These are phyloP conservation scores for Delphinus delphis DNA, from an alignment of 2,113 vertebrate genomes.

Conservation along the genomic window DNA sequence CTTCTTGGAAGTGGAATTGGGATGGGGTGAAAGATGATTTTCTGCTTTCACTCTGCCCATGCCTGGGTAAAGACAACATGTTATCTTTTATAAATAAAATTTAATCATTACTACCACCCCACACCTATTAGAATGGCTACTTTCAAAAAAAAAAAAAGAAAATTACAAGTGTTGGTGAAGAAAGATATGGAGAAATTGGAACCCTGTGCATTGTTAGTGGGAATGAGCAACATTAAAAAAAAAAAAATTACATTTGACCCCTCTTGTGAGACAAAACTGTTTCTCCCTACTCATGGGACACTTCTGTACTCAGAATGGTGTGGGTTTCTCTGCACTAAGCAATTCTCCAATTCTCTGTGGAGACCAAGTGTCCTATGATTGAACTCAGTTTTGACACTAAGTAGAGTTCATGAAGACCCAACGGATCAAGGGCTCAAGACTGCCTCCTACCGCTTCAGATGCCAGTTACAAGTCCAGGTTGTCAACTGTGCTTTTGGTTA, in stretches of 20 bases:
- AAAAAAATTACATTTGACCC: background rate
- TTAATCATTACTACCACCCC: background rate
- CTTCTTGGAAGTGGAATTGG: background rate
- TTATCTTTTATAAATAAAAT: background rate
- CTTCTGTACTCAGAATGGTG: no score
- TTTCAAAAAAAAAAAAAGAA: background rate
- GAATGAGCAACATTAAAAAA: no score
- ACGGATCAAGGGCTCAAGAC: background rate
- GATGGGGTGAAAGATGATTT: background rate
- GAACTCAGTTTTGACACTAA: background rate
- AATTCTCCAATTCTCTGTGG: background rate
- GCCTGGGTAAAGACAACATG: background rate
- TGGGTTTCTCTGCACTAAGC: background rate
- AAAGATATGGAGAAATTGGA: background rate
- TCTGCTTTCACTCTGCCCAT: background rate
- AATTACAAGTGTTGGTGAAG: background rate
- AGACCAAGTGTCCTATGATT: background rate
- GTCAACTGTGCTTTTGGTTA: background rate
- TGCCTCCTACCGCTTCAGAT: background rate
- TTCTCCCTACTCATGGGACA: background rate
- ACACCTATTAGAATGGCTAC: background rate
- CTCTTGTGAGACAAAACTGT: background rate
- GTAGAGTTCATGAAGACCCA: no score
- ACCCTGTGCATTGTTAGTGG: background rate
- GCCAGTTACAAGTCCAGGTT: background rate